A percentile compares a stretch with the other conserved stretches of the same genome.
These are phyloP conservation scores for Gnathonemus longibarbis DNA, from an alignment of 2,113 vertebrate species.

Conservation along the genomic window DNA sequence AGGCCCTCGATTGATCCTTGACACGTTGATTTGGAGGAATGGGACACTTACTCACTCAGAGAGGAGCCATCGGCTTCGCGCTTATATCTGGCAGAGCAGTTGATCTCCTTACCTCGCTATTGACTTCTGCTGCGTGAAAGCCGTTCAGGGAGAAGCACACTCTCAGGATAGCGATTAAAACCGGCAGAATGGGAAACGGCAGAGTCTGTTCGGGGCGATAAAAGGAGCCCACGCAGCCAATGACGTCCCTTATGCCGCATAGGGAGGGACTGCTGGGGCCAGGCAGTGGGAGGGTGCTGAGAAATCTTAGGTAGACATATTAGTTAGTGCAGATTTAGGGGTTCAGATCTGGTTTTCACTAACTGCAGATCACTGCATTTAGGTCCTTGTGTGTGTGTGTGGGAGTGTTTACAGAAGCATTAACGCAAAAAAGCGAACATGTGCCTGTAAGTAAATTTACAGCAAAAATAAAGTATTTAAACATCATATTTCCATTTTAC, in stretches of 20 bases:
- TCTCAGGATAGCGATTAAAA: slow-evolving; percentile 5
- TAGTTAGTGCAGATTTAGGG: not conserved
- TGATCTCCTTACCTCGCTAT: slow-evolving; percentile 10
- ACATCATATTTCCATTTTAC: not conserved
- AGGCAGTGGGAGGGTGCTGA: not conserved
- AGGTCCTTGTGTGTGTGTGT: not conserved
- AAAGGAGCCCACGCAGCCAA: not conserved
- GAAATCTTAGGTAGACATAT: not conserved
- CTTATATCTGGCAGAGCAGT: not conserved
- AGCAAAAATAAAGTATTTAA: not conserved
- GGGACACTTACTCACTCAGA: not conserved
- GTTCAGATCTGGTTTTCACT: not conserved
- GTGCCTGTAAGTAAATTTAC: not conserved
- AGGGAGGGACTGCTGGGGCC: not conserved
- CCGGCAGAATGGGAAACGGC: not conserved
- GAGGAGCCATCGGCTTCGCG: not conserved
- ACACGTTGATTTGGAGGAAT: not conserved
- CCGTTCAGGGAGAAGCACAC: not conserved
- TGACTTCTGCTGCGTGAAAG: not conserved
- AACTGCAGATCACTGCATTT: not conserved
- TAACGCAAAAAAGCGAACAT: not conserved
- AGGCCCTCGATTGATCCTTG: slow-evolving; percentile 1
- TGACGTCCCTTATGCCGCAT: not conserved
- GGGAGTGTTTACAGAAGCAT: not conserved
- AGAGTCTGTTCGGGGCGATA: not conserved